Base-by-base conservation (phyloP, 2,888 invertebrate genomes). In the Globia sparganii region DNA sequence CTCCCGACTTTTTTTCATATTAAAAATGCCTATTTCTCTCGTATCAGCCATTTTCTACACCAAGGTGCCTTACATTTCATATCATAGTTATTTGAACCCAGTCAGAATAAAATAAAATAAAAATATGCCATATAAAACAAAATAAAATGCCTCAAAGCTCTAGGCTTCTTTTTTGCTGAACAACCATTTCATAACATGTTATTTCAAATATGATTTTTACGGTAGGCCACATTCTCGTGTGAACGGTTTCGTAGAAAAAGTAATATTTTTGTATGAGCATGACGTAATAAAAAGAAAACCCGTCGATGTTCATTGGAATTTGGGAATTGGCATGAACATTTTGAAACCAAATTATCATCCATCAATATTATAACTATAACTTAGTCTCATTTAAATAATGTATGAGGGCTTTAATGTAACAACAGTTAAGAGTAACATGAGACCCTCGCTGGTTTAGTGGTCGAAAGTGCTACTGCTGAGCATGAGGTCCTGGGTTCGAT, bases 181-280 rank as follows among this genome's bases (percentile, higher is more conserved):
- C 86, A 89, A 82, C 87, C 76, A 85, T 91, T 91, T 90, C 90
- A 91, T 90, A 86, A 66, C 70, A 53, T 85, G 79, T 37, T 78
- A 87, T 72, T 81, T 80, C 85, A 85, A 85, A 85, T 88, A 90
- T 88, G 87, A 88, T 85, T 88, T 85, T 87, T 88, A 87, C 75
- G 82, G 82, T 77, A 81, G 83, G 79, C 86, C 89, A 89, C 88
- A 78, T 81, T 78, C 87, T 87, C 86, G 85, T 76, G 76, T 81
- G 82, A 84, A 84, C 68, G 82, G 83, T 78, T 87, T 88, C 82
- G 77, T 67, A 78, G 79, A 76, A 81, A 83, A 77, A 78, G 81
- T 88, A 65, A 72, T 67, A 78, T 72, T 81, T 78, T 83, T 65
- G 53, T 72, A 83, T 72, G 65, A 59, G 64, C 53, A 56, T 58